Base-by-base conservation (phyloP, 2,797 vertebrate genomes). In the Cichlasoma orientale region DNA sequence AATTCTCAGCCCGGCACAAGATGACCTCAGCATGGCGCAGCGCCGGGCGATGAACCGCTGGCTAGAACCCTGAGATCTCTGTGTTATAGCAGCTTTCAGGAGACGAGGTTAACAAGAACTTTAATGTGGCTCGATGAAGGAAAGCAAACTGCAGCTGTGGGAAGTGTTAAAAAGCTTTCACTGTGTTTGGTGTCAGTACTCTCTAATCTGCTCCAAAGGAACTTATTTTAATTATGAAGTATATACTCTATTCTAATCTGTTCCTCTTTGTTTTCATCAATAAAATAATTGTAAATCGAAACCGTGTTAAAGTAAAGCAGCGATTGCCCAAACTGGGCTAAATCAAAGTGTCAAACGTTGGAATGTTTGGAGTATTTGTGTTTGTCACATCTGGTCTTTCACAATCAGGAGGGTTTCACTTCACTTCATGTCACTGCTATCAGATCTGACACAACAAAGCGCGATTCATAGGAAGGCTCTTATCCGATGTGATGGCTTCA, bases 401-500 rank as follows among this genome's bases (percentile, higher is more conserved):
- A 68, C 11, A 44, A 50, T 50, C 63, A 50, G 63, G 63, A 68
- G 4, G 41, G 25, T 68, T 68, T 68, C 63, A 68, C 63, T 68
- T 68, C 63, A 68, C 25, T 68, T 50, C 58, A 9, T 38, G 14
- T 61, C 63, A 68, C 25, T 50, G 63, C 63, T 68, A 68, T 68
- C 63, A 68, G 63, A 68, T 31, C 63, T 68, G 25, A 68, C 63
- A n/a, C 63, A 31, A 68, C 44, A 68, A 68, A 27, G 18, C 63
- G 0, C 63, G 3, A 50, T 68, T 68, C 63, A 68, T 50, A 8
- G 4, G 44, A 44, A 4, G 63, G 10, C 25, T 50, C 25, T 68
- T 50, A 50, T 68, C 63, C 11, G 63, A 68, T 68, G 44, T 14
- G 63, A 68, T 31, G 63, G 63, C 63, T 68, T 68, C 63, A n/a